phyloP scores from a whole-genome alignment of 2,113 vertebrate species.

The Tenrec ecaudatus region DNA sequence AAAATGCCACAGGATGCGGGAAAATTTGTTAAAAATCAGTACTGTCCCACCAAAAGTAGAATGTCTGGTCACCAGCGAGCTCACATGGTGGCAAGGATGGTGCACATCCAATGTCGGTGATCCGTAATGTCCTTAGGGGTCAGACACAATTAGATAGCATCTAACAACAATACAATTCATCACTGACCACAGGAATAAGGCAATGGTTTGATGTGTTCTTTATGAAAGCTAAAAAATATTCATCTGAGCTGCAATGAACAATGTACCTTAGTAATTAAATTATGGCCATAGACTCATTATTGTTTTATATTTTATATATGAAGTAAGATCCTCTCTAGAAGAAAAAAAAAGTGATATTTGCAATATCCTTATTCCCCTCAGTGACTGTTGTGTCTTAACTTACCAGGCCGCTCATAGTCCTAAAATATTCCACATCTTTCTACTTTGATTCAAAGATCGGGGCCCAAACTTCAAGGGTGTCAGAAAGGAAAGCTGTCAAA shows the following conservation, averaged over 20 bases:
- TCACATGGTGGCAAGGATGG: too few relatives aligned
- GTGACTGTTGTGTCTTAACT: not conserved
- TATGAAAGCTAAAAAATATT: conserved; percentile 39
- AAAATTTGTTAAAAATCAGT: too few relatives aligned
- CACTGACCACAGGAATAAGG: too few relatives aligned
- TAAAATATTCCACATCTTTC: not conserved
- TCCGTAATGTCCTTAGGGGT: too few relatives aligned
- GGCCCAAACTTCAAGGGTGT: not conserved
- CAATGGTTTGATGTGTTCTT: too few relatives aligned
- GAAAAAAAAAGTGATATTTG: not conserved
- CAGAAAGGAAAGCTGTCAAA: not conserved
- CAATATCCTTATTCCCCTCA: not conserved
- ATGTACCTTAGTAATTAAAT: conserved; percentile 56
- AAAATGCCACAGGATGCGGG: too few relatives aligned
- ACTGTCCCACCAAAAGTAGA: too few relatives aligned
- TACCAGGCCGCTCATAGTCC: not conserved
- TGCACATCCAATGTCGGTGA: too few relatives aligned
- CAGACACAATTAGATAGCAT: too few relatives aligned
- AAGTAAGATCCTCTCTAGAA: not conserved
- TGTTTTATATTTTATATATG: conserved; percentile 54
- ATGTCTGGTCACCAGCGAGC: too few relatives aligned
- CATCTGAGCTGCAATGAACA: conserved; percentile 50
- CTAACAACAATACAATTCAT: too few relatives aligned
- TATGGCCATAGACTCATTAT: conserved; percentile 24
- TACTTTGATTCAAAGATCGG: not conserved